Conservation (phyloP, 2,888 invertebrate species). For the Beris morrisii region DNA sequence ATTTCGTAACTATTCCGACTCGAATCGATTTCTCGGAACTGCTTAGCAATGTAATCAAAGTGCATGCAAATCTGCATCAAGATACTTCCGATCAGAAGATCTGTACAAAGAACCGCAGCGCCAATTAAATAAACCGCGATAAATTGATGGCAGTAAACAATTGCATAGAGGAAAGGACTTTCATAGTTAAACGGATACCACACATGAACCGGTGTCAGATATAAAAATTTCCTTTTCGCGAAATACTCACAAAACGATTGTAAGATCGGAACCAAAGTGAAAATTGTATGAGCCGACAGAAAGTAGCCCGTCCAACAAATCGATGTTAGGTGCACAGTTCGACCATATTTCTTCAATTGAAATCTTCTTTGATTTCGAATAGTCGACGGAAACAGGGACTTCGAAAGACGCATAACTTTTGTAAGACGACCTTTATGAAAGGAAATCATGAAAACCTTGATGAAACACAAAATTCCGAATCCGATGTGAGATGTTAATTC, state of each 20-base stretch:
- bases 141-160: constrained; percentile 26
- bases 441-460: constrained; percentile 3
- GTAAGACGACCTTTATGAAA: constrained; percentile 2
- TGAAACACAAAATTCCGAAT: constrained; percentile 23
- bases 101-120: constrained; percentile 16
- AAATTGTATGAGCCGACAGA: constrained; percentile 10
- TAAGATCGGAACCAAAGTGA: constrained; percentile 5
- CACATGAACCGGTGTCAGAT: constrained; percentile 14
- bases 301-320: constrained; percentile 20
- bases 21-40: background rate
- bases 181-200: constrained; percentile 22
- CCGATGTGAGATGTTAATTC: constrained; percentile 18
- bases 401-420: background rate
- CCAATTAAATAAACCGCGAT: constrained; percentile 26
- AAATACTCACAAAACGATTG: constrained; percentile 15
- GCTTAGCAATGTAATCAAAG: constrained; percentile 6
- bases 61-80: constrained; percentile 26
- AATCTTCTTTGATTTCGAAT: background rate
- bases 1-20: background rate
- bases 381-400: constrained; percentile 2
- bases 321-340: constrained; percentile 5
- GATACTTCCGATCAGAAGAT: constrained; percentile 13
- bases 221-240: constrained; percentile 2
- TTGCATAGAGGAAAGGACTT: constrained; percentile 2
- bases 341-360: constrained; percentile 1